Evolutionary conservation across 2,797 vertebrate genomes (phyloP), one percentile per base, ranked within the genome.

Genomic region (Leuciscus waleckii): DNA sequence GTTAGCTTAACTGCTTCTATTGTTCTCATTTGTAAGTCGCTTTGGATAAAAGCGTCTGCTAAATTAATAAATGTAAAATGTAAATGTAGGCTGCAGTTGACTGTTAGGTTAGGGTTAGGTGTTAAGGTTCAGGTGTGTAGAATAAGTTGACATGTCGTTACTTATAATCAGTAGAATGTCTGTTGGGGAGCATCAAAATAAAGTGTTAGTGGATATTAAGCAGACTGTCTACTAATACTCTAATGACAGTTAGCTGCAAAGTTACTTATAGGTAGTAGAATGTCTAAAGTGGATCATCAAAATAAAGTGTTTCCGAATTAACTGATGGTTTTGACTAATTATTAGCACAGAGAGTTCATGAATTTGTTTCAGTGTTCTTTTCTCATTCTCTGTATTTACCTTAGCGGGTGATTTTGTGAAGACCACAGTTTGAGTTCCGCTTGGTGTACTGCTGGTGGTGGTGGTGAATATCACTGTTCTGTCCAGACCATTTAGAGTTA

Each of bases 401-500:
- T 92, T 95, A 85, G 97, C 94, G 73, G 79, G 94, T 89, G 95
- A 88, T 63, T 94, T 92, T 86, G 92, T 92, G 93, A 99, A 99
- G 77, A 89, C 94, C 71, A 96, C 97, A 8, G 94, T 95, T 92
- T 99, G 98, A 65, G 90, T 97, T 87, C 95, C 96, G 84, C 96
- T 97, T 2, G 87, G 54, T 69, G 93, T 82, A 43, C 92, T 78
- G 74, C 96, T 98, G 84, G 97, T 98, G 29, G 98, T 98, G 86
- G 97, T 97, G 93, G 79, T 81, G 21, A 99, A 99, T 74, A 90
- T 94, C 32, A 99, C 91, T 0, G 95, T 97, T 91, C 93, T 95
- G 6, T 96, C 94, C 87, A 94, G 85, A 73, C 98, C 98, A 7
- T 97, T 97, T 85, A 99, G 80, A 86, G 97, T 97, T 85, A 99